Conservation (phyloP, 2,888 invertebrate species). For the Scaptodrosophila latifasciaeformis region DNA sequence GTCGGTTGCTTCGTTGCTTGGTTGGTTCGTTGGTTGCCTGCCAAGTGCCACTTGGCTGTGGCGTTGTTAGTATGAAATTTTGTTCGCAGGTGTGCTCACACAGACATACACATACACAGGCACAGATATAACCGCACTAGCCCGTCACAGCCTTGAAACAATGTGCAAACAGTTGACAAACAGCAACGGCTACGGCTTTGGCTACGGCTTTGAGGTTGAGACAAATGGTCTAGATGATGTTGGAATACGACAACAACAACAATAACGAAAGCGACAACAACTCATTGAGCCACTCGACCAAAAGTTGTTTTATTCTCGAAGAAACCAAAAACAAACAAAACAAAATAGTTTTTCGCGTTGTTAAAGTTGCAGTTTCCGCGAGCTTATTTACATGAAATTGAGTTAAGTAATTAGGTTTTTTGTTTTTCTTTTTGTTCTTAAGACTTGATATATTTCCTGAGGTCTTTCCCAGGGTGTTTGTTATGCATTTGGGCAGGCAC, state of each 20-base stretch:
- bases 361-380: not conserved
- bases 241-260: slow-evolving; percentile 1
- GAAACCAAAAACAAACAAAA: too few species aligned
- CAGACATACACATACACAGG: slow-evolving; percentile 28
- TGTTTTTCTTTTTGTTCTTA: too few species aligned
- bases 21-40: slow-evolving; percentile 22
- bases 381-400: slow-evolving; percentile 30
- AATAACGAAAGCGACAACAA: slow-evolving; percentile 5
- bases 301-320: slow-evolving; percentile 4
- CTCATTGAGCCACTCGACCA: slow-evolving; percentile 37
- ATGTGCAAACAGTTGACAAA: slow-evolving; percentile 23
- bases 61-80: slow-evolving; percentile 38
- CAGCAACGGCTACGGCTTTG: not conserved
- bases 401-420: slow-evolving; percentile 44
- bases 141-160: slow-evolving; percentile 54
- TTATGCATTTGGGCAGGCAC: not conserved
- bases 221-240: slow-evolving; percentile 1
- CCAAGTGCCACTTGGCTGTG: slow-evolving; percentile 54
- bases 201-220: not conserved
- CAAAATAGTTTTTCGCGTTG: too few species aligned
- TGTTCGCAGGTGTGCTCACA: slow-evolving; percentile 39
- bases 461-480: not conserved
- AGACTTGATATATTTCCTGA: slow-evolving; percentile 4
- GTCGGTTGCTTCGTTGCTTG: slow-evolving; percentile 1
- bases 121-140: slow-evolving; percentile 12